Evolutionary conservation across 2,113 vertebrate genomes (phyloP).

Genomic region (Cricetomys ansorgei): DNA sequence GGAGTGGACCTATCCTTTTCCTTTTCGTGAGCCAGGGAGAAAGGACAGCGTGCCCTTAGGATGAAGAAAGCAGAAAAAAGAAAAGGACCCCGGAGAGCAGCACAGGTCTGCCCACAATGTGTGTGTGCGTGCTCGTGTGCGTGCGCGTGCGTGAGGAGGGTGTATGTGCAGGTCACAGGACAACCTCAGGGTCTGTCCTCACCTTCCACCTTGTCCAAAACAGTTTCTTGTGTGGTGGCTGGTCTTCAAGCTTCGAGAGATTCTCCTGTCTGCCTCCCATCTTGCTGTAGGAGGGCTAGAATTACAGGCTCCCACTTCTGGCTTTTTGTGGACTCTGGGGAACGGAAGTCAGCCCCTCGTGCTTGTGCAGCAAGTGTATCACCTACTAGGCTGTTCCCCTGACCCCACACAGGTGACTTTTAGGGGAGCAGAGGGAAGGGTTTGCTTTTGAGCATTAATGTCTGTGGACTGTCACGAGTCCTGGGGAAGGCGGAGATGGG

Average conservation of each 20-base stretch:
- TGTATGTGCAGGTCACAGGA: not conserved
- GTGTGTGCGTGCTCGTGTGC: not conserved
- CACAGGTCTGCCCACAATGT: not conserved
- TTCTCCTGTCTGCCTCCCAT: not conserved
- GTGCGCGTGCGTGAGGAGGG: not conserved
- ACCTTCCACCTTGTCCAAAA: not conserved
- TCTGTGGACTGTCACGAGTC: not conserved
- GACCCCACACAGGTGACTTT: too few relatives aligned
- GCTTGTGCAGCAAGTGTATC: not conserved
- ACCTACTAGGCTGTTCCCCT: not conserved
- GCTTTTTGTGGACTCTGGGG: not conserved
- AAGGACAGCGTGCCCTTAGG: not conserved
- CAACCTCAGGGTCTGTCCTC: not conserved
- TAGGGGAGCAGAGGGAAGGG: not conserved
- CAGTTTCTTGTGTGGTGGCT: not conserved
- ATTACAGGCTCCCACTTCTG: not conserved
- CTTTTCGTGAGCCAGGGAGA: not conserved
- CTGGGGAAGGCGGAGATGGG: constrained; percentile 19
- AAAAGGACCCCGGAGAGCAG: not conserved
- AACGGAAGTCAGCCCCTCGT: not conserved
- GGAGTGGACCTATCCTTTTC: not conserved
- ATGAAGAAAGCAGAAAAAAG: not conserved
- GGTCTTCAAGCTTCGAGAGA: not conserved
- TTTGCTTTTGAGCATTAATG: not conserved
- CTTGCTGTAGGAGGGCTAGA: not conserved